Evolutionary conservation across 2,113 vertebrate genomes (phyloP), one percentile per base, ranked within the genome.

Genomic region (Engraulis encrasicolus): DNA sequence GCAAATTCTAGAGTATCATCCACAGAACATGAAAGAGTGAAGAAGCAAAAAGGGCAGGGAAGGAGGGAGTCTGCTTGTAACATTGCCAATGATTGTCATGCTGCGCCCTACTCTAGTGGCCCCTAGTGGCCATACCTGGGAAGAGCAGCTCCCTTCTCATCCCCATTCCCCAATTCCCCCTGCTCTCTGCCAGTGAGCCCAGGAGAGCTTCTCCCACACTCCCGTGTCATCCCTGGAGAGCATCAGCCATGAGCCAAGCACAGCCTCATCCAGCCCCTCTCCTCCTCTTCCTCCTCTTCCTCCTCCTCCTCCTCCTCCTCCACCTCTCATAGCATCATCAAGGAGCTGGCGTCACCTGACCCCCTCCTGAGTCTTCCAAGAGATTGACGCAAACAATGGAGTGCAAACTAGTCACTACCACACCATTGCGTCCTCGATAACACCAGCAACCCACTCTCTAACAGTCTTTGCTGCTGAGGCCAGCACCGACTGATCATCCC

Each of bases 41-140:
- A 36, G 66, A 74, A 34, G 27, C 66, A 15, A 31, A 34, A 17
- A 31, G 14, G 14, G 40, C n/a, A n/a, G n/a, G n/a, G n/a, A n/a
- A n/a, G n/a, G n/a, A n/a, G n/a, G 23, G 17, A 34, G 31, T 74
- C 66, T 17, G 27, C 66, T 34, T 74, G 66, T 15, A 71, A 4
- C 31, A 31, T 31, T 74, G 66, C 66, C 66, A 74, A 14, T 34
- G 27, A 12, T 74, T 31, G 66, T 34, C 11, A 74, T 36, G 66
- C 66, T 74, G 27, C 58, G 23, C 40, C 84, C 45, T 40, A 20
- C 82, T 79, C 79, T 31, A 83, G 74, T 86, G 86, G 66, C 86
- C 86, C 86, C 86, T 58, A 20, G 82, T 86, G 86, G 86, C 81
- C 11, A 36, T 2, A 15, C 14, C 50, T 79, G 79, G 79, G 82